A percentile compares a stretch with the other conserved stretches of the same genome.
phyloP scores from a whole-genome alignment of 2,113 vertebrate genomes.

The Oxyura jamaicensis region DNA sequence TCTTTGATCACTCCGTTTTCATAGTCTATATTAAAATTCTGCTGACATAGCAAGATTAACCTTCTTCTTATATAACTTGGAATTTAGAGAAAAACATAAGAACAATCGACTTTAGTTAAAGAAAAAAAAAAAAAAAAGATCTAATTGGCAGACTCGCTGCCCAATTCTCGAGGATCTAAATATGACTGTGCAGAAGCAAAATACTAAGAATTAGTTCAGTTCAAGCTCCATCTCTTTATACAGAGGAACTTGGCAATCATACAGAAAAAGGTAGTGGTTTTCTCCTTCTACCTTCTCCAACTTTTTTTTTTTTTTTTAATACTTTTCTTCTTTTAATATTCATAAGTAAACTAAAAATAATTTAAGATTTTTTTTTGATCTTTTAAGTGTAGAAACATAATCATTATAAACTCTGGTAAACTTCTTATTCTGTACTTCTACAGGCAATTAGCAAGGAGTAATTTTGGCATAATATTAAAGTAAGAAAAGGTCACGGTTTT shows the following conservation, averaged over 20 bases:
- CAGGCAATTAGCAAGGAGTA: neutral
- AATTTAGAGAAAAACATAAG: neutral
- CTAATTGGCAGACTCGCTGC: neutral
- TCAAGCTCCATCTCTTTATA: neutral
- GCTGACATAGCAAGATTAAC: neutral
- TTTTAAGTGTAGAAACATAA: neutral
- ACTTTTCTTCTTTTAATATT: no score
- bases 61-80: neutral
- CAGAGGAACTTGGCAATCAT: neutral
- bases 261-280: neutral
- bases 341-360: no score
- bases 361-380: neutral
- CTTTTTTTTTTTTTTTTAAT: no score
- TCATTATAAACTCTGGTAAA: neutral
- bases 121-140: neutral
- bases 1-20: neutral
- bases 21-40: neutral
- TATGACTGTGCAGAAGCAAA: neutral
- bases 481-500: neutral
- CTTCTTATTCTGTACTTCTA: neutral
- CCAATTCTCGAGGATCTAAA: neutral
- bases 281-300: neutral
- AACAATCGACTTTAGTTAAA: neutral
- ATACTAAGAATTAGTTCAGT: neutral
- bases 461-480: neutral